Conservation (phyloP, 2,113 vertebrate genomes). For the Raphicerus campestris region DNA sequence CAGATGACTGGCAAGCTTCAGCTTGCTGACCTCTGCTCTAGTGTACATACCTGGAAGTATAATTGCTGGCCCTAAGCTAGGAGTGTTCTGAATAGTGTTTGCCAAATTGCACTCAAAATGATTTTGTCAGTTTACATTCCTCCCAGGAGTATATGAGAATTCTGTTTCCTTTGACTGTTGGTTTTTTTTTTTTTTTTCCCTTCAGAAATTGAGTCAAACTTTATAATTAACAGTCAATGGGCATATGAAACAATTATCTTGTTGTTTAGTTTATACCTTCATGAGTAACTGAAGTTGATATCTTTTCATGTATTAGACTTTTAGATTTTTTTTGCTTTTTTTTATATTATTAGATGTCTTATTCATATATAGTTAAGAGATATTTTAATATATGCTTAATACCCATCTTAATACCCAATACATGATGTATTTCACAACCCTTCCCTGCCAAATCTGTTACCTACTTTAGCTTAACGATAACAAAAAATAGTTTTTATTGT, state of each 20-base stretch:
- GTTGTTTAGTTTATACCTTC: background rate
- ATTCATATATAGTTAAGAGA: background rate
- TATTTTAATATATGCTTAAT: background rate
- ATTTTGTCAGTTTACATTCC: background rate
- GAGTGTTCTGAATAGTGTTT: background rate
- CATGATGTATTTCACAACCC: background rate
- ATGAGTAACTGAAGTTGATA: background rate
- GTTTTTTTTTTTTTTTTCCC: background rate
- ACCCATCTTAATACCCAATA: background rate
- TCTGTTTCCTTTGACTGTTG: background rate
- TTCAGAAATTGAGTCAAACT: background rate
- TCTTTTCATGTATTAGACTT: background rate
- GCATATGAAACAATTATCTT: background rate
- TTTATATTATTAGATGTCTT: slow-evolving; percentile 7
- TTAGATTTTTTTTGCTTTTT: background rate
- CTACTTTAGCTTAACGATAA: background rate
- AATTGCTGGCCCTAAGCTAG: background rate
- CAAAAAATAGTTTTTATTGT: background rate
- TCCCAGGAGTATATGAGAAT: background rate
- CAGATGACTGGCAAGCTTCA: background rate
- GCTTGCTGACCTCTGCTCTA: background rate
- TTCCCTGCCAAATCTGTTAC: background rate
- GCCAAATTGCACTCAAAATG: background rate
- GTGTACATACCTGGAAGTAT: background rate
- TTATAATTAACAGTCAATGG: background rate